Conservation (phyloP, 1,140 invertebrate species). For the Heliconius hewitsoni region DNA sequence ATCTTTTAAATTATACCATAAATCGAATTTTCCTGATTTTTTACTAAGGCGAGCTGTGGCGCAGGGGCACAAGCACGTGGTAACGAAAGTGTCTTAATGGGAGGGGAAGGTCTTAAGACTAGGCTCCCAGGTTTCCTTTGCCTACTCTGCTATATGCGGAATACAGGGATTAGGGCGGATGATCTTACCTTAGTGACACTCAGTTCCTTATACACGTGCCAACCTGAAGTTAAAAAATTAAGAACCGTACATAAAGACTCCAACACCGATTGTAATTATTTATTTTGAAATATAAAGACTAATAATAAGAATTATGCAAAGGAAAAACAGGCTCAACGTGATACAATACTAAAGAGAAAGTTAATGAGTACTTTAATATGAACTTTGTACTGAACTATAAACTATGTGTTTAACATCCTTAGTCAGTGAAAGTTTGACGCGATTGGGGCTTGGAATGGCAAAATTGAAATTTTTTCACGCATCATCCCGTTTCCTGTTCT, state of each 20-base stretch:
- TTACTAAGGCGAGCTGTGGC: no score
- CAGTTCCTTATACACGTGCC: no score
- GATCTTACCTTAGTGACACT: no score
- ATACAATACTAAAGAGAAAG: conserved; percentile 1
- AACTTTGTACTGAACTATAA: neutral
- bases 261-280: neutral
- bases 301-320: neutral
- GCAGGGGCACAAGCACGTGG: no score
- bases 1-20: no score
- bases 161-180: no score
- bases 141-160: no score
- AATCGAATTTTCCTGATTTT: no score
- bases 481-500: neutral
- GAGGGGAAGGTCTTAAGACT: no score
- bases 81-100: no score
- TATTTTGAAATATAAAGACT: neutral
- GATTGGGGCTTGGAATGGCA: neutral
- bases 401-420: neutral
- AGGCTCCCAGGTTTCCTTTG: no score
- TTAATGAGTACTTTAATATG: conserved; percentile 5
- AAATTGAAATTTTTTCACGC: neutral
- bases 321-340: neutral
- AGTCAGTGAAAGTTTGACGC: neutral
- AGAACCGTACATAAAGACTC: neutral
- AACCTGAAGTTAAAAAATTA: no score